phyloP scores from a whole-genome alignment of 1,140 invertebrate species.

The Ctenoplectra terminalis region DNA sequence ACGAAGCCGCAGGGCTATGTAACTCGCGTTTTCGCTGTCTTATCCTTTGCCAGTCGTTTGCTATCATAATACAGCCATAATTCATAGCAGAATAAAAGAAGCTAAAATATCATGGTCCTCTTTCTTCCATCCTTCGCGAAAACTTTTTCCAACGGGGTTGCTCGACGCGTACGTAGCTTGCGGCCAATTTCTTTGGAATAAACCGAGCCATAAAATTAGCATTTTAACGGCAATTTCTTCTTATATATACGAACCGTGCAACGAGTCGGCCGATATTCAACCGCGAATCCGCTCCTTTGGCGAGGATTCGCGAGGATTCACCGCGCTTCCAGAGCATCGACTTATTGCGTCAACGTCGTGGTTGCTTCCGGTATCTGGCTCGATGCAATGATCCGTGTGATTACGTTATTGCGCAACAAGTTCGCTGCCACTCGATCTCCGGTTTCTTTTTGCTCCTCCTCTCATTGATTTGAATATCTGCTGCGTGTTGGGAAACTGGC shows the following conservation, averaged over 20 bases:
- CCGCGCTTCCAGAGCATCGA: background rate
- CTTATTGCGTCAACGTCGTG: conserved; percentile 41
- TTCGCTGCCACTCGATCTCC: conserved; percentile 1
- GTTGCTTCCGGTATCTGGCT: conserved; percentile 30
- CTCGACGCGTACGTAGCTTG: conserved; percentile 30
- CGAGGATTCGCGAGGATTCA: background rate
- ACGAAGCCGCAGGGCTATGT: conserved; percentile 8
- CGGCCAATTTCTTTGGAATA: conserved; percentile 55
- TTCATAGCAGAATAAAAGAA: conserved; percentile 56
- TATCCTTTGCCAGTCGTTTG: conserved; percentile 33
- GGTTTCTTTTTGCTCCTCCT: background rate
- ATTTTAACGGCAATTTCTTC: conserved; percentile 48
- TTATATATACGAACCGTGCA: background rate
- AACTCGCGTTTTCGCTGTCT: conserved; percentile 50
- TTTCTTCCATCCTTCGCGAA: background rate
- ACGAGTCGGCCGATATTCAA: background rate
- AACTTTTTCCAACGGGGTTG: background rate
- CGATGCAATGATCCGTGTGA: conserved; percentile 51
- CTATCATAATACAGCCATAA: conserved; percentile 66
- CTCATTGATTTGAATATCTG: conserved; percentile 31
- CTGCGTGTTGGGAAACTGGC: conserved; percentile 5
- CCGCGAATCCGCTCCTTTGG: background rate
- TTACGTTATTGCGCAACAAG: conserved; percentile 53
- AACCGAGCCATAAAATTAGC: conserved; percentile 50
- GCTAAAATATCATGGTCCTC: conserved; percentile 47